A percentile compares a stretch with the other conserved stretches of the same genome.
phyloP scores from a whole-genome alignment of 2,113 vertebrate species.

The Leucopsar rothschildi region DNA sequence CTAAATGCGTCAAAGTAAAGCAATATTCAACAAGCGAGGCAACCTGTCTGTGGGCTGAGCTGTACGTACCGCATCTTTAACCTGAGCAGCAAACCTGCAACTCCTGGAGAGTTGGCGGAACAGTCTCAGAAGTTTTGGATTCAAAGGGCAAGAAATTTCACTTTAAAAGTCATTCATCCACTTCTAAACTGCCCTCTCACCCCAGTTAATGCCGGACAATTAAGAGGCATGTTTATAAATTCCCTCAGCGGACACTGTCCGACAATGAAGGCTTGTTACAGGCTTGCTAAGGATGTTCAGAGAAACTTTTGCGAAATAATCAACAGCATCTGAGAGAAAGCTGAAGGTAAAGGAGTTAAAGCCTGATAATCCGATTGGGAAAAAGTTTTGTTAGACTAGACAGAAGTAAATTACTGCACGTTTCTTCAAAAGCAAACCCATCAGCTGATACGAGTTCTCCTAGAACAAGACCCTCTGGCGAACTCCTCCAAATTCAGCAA shows the following conservation, averaged over 20 bases:
- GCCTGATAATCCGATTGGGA: constrained; percentile 46
- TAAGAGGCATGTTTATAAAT: constrained; percentile 31
- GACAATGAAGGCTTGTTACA: not conserved
- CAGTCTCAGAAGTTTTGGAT: constrained; percentile 58
- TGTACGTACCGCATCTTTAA: constrained; percentile 43
- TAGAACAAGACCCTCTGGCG: constrained; percentile 43
- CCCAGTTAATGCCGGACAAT: not conserved
- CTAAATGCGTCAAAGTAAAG: not conserved
- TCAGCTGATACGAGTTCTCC: constrained; percentile 39
- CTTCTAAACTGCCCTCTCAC: constrained; percentile 25
- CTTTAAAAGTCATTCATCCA: constrained; percentile 20
- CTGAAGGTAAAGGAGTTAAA: constrained; percentile 65
- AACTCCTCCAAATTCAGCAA: constrained; percentile 42
- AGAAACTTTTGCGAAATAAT: constrained; percentile 66
- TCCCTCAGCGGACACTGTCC: constrained; percentile 8
- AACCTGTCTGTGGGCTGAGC: constrained; percentile 3
- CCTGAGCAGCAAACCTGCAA: constrained; percentile 31
- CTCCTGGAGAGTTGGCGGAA: constrained; percentile 49
- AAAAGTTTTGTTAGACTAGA: constrained; percentile 66
- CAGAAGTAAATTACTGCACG: not conserved
- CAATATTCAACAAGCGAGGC: constrained; percentile 1
- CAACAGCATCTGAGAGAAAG: constrained; percentile 51
- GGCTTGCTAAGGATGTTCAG: constrained; percentile 15
- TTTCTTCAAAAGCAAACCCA: constrained; percentile 12
- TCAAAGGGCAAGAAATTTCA: constrained; percentile 43